A percentile compares a stretch with the other conserved stretches of the same genome.
phyloP scores from a whole-genome alignment of 2,888 invertebrate species.

The Ornithoptera alexandrae region DNA sequence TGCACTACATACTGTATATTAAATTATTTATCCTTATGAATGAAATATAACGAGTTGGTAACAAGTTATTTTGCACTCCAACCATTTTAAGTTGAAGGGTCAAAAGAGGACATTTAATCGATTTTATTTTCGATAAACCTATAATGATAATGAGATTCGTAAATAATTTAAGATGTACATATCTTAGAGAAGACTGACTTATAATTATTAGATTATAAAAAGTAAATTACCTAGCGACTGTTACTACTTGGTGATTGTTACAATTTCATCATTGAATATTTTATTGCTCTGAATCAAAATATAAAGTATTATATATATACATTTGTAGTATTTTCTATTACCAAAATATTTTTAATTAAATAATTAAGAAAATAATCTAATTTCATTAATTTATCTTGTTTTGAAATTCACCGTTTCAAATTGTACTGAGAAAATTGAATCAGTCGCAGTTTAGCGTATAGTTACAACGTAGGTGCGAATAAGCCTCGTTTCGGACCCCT shows the following conservation, averaged over 20 bases:
- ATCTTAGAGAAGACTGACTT: no score
- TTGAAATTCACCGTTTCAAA: background rate
- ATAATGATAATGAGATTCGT: no score
- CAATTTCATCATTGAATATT: no score
- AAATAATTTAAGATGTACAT: no score
- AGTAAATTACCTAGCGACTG: no score
- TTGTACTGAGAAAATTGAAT: slow-evolving; percentile 3
- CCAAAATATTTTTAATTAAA: no score
- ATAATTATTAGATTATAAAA: no score
- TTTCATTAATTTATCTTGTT: background rate
- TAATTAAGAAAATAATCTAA: no score
- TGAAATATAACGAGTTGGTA: background rate
- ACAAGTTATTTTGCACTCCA: background rate
- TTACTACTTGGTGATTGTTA: no score
- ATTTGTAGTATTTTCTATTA: no score
- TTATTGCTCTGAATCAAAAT: no score
- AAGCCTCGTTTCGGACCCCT: slow-evolving; percentile 26
- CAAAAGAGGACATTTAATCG: background rate
- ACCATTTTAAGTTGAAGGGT: background rate
- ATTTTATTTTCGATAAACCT: background rate
- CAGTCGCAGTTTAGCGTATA: slow-evolving; percentile 13
- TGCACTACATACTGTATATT: background rate
- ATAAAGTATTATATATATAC: no score
- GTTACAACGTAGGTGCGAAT: slow-evolving; percentile 24
- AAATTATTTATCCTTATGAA: background rate